These are phyloP conservation scores for Minunthozetes semirufus DNA, from an alignment of 2,888 invertebrate species.

Conservation along the genomic window DNA sequence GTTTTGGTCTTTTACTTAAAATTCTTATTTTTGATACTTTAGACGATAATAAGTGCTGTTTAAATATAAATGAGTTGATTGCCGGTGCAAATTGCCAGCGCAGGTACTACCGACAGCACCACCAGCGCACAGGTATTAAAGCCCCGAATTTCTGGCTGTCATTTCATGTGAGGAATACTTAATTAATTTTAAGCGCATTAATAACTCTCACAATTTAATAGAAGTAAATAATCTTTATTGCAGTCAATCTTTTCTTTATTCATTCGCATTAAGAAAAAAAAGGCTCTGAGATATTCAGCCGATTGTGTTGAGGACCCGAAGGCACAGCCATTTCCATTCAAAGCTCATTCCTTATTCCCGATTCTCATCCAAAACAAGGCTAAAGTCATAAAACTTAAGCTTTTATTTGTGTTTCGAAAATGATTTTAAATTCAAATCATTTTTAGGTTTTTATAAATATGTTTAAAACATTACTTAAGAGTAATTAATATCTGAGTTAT, in stretches of 20 bases:
- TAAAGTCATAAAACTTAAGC: not conserved
- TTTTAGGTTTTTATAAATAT: not conserved
- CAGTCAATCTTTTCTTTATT: not conserved
- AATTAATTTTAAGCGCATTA: constrained; percentile 4
- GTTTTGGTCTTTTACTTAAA: not conserved
- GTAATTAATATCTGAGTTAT: not conserved
- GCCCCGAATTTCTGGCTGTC: not conserved
- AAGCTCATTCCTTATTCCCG: not conserved
- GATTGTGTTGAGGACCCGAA: not conserved
- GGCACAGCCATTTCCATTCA: not conserved
- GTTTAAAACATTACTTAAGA: not conserved
- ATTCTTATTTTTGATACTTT: not conserved
- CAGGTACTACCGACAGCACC: no score
- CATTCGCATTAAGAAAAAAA: not conserved
- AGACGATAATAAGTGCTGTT: no score
- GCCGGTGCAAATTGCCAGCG: not conserved
- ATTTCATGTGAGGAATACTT: not conserved
- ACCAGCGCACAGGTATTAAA: not conserved
- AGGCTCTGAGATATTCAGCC: not conserved
- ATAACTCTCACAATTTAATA: not conserved
- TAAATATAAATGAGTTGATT: not conserved
- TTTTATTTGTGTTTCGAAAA: not conserved
- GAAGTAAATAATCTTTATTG: constrained; percentile 5
- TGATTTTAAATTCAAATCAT: not conserved
- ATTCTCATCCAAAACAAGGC: not conserved